Percentiles rank a stretch among this genome's conserved stretches.
Evolutionary conservation across 2,797 vertebrate species (phyloP).

Genomic region (Poecilia wingei): DNA sequence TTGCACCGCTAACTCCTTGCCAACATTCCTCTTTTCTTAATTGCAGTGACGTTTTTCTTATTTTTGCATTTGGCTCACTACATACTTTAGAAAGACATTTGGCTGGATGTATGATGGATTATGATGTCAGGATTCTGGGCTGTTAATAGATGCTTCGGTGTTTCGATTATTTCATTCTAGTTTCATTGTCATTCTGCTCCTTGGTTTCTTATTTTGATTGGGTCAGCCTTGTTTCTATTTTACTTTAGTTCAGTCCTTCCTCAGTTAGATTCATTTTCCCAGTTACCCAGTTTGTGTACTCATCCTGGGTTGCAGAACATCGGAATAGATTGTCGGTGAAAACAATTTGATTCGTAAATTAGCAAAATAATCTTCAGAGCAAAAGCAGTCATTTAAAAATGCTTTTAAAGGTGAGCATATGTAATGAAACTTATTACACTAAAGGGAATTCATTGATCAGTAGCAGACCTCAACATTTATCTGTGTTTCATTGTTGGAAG

Average conservation of each 20-base stretch:
- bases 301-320: background rate
- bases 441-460: background rate
- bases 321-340: background rate
- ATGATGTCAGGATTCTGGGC: too few species aligned
- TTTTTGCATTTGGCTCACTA: background rate
- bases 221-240: too few species aligned
- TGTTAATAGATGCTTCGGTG: too few species aligned
- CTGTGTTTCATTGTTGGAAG: background rate
- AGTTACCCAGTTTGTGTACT: too few species aligned
- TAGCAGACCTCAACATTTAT: background rate
- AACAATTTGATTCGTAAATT: background rate
- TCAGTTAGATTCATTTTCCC: too few species aligned
- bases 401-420: background rate
- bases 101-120: too few species aligned
- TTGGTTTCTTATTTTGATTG: too few species aligned
- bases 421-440: background rate
- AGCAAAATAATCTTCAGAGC: background rate
- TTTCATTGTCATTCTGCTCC: too few species aligned
- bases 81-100: background rate
- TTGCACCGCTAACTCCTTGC: background rate
- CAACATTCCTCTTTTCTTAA: constrained; percentile 1
- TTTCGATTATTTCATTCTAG: too few species aligned
- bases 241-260: too few species aligned
- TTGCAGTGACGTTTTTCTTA: background rate
- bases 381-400: background rate